Percentiles rank a stretch among this genome's conserved stretches.
These are phyloP conservation scores for Acrocephalus arundinaceus DNA, from an alignment of 2,113 vertebrate genomes.

Conservation along the genomic window DNA sequence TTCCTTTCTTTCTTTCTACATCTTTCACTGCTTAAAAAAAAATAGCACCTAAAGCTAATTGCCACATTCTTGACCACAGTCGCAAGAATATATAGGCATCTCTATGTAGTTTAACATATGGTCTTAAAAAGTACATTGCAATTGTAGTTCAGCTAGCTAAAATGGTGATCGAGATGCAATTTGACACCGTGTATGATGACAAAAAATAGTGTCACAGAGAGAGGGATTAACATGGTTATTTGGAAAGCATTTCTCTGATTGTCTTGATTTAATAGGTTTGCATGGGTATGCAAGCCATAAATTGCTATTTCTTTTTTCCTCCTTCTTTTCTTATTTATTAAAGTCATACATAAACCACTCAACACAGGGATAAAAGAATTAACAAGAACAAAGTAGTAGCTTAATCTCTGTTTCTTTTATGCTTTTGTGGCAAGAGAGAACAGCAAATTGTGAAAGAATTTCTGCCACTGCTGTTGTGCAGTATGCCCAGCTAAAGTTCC, in stretches of 20 bases:
- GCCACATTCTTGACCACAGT: not conserved
- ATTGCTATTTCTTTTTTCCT: not conserved
- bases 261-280: not conserved
- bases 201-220: not conserved
- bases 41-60: not conserved
- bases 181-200: not conserved
- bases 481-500: fast-evolving
- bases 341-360: not conserved
- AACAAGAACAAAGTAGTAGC: not conserved
- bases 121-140: not conserved
- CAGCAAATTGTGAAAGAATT: not conserved
- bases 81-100: not conserved
- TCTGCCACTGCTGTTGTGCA: not conserved
- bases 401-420: not conserved
- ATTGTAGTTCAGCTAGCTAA: not conserved
- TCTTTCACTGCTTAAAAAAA: not conserved
- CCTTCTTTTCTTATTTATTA: not conserved
- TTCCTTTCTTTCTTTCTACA: not conserved
- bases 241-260: not conserved
- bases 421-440: not conserved
- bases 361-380: not conserved
- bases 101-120: not conserved
- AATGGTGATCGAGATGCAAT: not conserved
- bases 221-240: not conserved
- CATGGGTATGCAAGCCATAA: not conserved